phyloP scores from a whole-genome alignment of 2,888 invertebrate species.

The Dryococelus australis region DNA sequence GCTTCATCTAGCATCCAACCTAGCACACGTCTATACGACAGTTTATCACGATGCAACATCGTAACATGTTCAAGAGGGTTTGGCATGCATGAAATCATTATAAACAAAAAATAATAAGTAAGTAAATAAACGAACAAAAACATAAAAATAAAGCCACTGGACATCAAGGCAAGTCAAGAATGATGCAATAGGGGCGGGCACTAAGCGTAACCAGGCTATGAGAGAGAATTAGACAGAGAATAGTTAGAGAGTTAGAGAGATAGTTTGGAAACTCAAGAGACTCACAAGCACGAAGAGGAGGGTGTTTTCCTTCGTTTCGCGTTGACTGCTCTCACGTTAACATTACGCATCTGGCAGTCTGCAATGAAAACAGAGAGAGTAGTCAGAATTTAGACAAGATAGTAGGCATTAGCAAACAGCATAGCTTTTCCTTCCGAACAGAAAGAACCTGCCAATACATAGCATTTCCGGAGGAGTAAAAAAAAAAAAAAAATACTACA shows the following conservation, averaged over 20 bases:
- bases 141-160: constrained; percentile 44
- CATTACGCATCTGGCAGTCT: constrained; percentile 79
- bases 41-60: constrained; percentile 40
- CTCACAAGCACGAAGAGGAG: constrained; percentile 74
- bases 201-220: constrained; percentile 46
- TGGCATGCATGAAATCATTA: constrained; percentile 24
- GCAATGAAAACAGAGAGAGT: constrained; percentile 74
- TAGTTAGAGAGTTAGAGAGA: constrained; percentile 53
- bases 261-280: constrained; percentile 54
- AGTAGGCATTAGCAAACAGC: constrained; percentile 33
- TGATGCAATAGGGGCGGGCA: constrained; percentile 43
- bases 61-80: constrained; percentile 26
- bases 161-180: constrained; percentile 47
- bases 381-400: constrained; percentile 56
- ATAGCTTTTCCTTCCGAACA: constrained; percentile 25
- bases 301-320: constrained; percentile 72
- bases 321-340: constrained; percentile 76
- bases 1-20: not conserved
- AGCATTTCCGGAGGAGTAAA: not conserved
- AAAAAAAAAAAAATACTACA: not conserved
- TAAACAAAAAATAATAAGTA: not conserved
- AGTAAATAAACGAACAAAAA: not conserved
- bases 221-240: constrained; percentile 45
- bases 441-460: constrained; percentile 5
- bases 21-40: constrained; percentile 19